These are phyloP conservation scores for Nomada goodeniana DNA, from an alignment of 2,888 invertebrate species.

Conservation along the genomic window DNA sequence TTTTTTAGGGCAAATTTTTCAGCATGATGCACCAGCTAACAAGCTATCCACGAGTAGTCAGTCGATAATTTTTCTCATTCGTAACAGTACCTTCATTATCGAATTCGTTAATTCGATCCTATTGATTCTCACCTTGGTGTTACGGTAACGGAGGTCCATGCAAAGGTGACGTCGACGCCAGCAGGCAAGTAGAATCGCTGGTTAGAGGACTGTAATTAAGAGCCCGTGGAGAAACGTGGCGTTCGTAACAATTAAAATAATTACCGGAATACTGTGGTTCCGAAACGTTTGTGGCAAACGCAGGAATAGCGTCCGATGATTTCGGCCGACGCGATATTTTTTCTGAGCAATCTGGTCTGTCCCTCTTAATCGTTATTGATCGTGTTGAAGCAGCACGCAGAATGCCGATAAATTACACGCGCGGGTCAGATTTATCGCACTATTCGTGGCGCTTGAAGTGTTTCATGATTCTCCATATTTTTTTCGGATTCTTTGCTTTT, in stretches of 20 bases:
- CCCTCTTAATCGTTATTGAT: conserved; percentile 75
- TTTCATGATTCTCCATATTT: conserved; percentile 28
- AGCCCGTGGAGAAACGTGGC: conserved; percentile 63
- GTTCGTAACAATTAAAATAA: conserved; percentile 80
- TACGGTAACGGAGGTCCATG: conserved; percentile 45
- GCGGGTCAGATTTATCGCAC: conserved; percentile 61
- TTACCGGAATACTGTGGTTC: conserved; percentile 64
- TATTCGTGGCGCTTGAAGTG: conserved; percentile 3
- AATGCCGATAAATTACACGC: conserved; percentile 72
- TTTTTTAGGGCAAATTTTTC: background rate
- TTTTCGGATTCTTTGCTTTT: background rate
- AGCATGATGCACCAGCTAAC: background rate
- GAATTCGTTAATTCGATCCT: conserved; percentile 57
- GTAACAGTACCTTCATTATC: conserved; percentile 55
- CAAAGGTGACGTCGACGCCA: conserved; percentile 66
- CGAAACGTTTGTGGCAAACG: conserved; percentile 65
- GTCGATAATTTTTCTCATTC: conserved; percentile 11
- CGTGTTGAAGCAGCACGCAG: conserved; percentile 63
- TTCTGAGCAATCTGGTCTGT: conserved; percentile 48
- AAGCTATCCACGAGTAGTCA: conserved; percentile 18
- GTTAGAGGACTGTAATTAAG: conserved; percentile 76
- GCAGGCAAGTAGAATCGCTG: conserved; percentile 68
- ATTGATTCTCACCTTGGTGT: conserved; percentile 69
- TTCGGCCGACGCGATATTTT: conserved; percentile 69
- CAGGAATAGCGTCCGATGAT: conserved; percentile 69